Evolutionary conservation across 2,888 invertebrate species (phyloP).

Genomic region (Amblyjoppa fuscipennis): DNA sequence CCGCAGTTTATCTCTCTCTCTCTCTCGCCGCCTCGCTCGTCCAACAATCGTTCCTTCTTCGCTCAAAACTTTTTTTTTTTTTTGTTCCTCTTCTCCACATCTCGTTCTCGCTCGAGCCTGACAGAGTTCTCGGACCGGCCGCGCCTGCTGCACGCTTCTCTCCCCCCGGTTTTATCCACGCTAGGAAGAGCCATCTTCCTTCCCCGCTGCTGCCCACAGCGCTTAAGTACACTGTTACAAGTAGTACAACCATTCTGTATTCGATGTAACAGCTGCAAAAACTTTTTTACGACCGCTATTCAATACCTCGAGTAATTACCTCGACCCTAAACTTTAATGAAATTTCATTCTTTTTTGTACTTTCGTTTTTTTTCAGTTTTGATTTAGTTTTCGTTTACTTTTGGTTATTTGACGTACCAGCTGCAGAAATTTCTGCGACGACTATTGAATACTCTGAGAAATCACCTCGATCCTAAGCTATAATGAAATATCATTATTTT

Average conservation of each 20-base stretch:
- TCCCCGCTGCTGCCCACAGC: neutral
- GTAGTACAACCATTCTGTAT: conserved; percentile 3
- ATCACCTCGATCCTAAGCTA: too few species aligned
- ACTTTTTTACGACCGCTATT: neutral
- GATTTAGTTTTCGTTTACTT: too few species aligned
- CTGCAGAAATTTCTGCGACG: too few species aligned
- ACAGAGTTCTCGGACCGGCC: conserved; percentile 52
- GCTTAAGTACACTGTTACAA: conserved; percentile 1
- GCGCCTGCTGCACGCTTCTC: conserved; percentile 56
- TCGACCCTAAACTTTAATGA: neutral
- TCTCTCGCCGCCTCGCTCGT: conserved; percentile 8
- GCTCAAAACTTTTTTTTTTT: conserved; percentile 14
- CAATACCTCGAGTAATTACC: neutral
- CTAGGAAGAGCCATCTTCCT: conserved; percentile 19
- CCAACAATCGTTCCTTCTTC: neutral
- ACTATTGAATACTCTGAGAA: too few species aligned
- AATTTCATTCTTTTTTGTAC: neutral
- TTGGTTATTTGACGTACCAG: too few species aligned
- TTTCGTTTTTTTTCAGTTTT: neutral
- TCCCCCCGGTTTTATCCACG: conserved; percentile 48
- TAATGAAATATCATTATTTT: too few species aligned
- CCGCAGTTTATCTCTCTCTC: conserved; percentile 27
- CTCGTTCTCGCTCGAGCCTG: conserved; percentile 54
- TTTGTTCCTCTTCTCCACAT: conserved; percentile 25
- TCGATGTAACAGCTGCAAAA: neutral